These are phyloP conservation scores for Gila robusta DNA, from an alignment of 2,797 vertebrate species.

Conservation along the genomic window DNA sequence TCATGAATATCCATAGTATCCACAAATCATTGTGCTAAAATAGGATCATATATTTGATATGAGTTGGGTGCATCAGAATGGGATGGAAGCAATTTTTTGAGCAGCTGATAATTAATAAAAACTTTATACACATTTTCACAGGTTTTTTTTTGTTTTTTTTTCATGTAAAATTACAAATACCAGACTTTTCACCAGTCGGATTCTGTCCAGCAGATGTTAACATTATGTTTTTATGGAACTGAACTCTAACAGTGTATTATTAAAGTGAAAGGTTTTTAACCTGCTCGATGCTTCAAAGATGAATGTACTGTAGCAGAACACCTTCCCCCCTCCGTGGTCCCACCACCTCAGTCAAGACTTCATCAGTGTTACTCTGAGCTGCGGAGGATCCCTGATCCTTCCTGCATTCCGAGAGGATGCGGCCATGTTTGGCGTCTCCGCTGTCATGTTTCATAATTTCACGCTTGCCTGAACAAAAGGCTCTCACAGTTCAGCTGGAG, in stretches of 20 bases:
- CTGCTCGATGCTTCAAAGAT: background rate
- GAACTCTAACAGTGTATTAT: constrained; percentile 12
- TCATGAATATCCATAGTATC: background rate
- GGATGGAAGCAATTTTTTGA: background rate
- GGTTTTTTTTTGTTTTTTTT: background rate
- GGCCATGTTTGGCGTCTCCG: constrained; percentile 55
- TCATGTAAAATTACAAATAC: background rate
- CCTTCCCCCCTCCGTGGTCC: background rate
- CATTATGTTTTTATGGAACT: constrained; percentile 1
- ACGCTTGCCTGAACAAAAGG: constrained; percentile 66
- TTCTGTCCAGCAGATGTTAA: background rate
- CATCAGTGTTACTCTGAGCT: constrained; percentile 46
- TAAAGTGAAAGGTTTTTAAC: constrained; percentile 9
- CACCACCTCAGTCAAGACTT: constrained; percentile 39
- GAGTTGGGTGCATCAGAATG: background rate
- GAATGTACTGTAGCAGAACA: constrained; percentile 8
- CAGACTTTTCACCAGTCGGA: background rate
- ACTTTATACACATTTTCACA: background rate
- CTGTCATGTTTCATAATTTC: constrained; percentile 67
- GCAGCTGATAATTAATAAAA: background rate
- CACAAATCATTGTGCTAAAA: background rate
- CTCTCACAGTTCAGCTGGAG: constrained; percentile 62
- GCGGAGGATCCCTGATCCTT: constrained; percentile 27
- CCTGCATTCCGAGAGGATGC: constrained; percentile 41
- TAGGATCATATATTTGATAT: background rate